phyloP scores from a whole-genome alignment of 1,140 invertebrate species.

The Bombus balteatus region DNA sequence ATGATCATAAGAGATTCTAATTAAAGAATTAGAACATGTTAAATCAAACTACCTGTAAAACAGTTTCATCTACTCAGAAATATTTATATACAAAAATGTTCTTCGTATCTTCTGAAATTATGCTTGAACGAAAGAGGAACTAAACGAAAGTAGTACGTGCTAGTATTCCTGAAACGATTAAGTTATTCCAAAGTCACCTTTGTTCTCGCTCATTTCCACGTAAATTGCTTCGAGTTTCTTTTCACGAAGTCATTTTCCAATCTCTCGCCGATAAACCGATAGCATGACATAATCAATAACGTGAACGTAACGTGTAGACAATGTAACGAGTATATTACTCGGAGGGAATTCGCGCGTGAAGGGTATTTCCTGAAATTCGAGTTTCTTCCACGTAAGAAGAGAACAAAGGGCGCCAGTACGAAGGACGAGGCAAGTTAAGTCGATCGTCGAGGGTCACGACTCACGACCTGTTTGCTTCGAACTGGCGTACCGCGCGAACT shows the following conservation, averaged over 20 bases:
- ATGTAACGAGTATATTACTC: background rate
- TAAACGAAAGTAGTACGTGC: too few relatives aligned
- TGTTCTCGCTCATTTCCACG: background rate
- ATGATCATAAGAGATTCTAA: too few relatives aligned
- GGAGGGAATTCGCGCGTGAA: slow-evolving; percentile 12
- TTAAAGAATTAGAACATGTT: too few relatives aligned
- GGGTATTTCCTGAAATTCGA: slow-evolving; percentile 50
- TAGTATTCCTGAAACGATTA: background rate
- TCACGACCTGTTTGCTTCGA: background rate
- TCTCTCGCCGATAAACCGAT: background rate
- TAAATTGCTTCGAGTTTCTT: background rate
- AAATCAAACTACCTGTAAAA: too few relatives aligned
- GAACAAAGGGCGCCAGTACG: slow-evolving; percentile 38
- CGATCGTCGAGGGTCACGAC: slow-evolving; percentile 51
- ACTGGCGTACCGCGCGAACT: background rate
- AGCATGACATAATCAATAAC: slow-evolving; percentile 5
- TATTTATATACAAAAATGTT: too few relatives aligned
- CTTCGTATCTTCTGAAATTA: too few relatives aligned
- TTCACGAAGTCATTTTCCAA: background rate
- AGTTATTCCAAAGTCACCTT: background rate
- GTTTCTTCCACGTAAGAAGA: slow-evolving; percentile 36
- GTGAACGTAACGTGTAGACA: background rate
- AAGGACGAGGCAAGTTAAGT: slow-evolving; percentile 32
- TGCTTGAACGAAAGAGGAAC: too few relatives aligned
- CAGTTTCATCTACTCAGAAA: too few relatives aligned